Base-by-base conservation (phyloP, 2,797 vertebrate genomes). In the Salmo trutta region DNA sequence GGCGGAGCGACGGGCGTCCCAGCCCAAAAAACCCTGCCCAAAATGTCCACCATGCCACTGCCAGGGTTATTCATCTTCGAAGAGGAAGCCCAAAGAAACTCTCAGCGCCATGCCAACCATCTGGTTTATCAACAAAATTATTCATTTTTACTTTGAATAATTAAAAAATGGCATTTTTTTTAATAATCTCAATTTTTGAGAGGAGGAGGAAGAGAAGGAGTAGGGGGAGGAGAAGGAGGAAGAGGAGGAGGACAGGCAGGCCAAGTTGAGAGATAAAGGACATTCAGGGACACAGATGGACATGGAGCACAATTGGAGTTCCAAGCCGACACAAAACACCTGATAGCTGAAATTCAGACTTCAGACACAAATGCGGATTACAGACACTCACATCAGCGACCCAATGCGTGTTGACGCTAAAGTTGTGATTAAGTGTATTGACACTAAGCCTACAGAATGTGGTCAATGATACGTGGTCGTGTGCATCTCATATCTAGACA, bases 371-470 rank as follows among this genome's bases (percentile, higher is more conserved):
- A 47, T 47, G 41, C 41, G 2, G 41, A 47, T 47, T 0, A 47
- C 10, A 47, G 2, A 47, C 41, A 3, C 2, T 47, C 10, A 47
- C 41, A 47, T 47, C 41, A 47, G 41, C 41, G 2, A 47, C 41
- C 41, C 41, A 12, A 47, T 47, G 3, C 12, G 41, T 47, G 2
- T 47, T 14, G 10, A 47, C 2, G 10, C 41, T 47, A 14, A 47
- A 3, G 41, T 47, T 47, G 10, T 47, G 41, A 47, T 47, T 12
- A 47, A 47, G 10, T 12, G 10, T 47, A 47, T 47, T 47, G 41
- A 47, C 36, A 47, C 41, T 47, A 12, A 47, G 33, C 91, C 91
- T 84, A 97, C 97, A 47, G 41, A 47, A 14, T 47, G 41, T 47
- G 41, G 41, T 0, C 7, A 8, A 41, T 47, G 52, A 14, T 53